These are phyloP conservation scores for Sardinella longiceps DNA, from an alignment of 2,797 vertebrate species.

Conservation along the genomic window DNA sequence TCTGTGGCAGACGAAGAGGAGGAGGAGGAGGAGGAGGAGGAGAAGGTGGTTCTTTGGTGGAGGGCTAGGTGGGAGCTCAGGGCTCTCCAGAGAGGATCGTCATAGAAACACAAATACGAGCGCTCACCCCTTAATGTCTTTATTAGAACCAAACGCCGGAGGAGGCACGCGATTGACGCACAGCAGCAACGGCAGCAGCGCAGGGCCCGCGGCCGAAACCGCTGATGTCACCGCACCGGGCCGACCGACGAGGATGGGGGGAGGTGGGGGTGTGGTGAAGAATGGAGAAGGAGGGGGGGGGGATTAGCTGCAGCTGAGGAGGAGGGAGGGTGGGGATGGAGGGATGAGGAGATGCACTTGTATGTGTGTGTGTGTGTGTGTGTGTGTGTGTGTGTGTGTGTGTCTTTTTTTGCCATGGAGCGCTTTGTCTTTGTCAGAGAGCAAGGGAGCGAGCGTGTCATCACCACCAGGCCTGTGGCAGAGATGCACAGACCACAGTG, in stretches of 20 bases:
- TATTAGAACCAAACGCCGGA: slow-evolving; percentile 54
- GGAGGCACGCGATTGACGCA: slow-evolving; percentile 63
- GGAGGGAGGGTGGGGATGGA: slow-evolving; percentile 70
- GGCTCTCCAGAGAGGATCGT: slow-evolving; percentile 24
- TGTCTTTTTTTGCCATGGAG: not conserved
- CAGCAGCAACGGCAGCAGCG: slow-evolving; percentile 33
- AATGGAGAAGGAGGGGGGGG: slow-evolving; percentile 65
- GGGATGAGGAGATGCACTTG: slow-evolving; percentile 59
- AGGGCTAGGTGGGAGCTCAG: not conserved
- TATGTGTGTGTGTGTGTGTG: not conserved
- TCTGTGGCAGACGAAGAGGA: not conserved
- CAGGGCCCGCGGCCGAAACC: slow-evolving; percentile 52
- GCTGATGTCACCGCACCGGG: slow-evolving; percentile 11
- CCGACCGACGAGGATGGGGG: slow-evolving; percentile 68
- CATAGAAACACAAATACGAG: slow-evolving; percentile 34
- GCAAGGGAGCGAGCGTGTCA: not conserved
- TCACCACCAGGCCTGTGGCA: slow-evolving; percentile 35
- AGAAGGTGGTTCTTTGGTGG: slow-evolving; percentile 1
- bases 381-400: not conserved
- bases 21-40: not conserved
- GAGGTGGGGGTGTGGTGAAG: slow-evolving; percentile 68
- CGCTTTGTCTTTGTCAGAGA: slow-evolving; percentile 7
- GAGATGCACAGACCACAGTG: not conserved
- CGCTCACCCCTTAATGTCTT: slow-evolving; percentile 42
- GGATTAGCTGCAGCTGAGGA: slow-evolving; percentile 65